A percentile compares a stretch with the other conserved stretches of the same genome.
These are phyloP conservation scores for Phrynocephalus vlangalii DNA, from an alignment of 2,797 vertebrate genomes.

Conservation along the genomic window DNA sequence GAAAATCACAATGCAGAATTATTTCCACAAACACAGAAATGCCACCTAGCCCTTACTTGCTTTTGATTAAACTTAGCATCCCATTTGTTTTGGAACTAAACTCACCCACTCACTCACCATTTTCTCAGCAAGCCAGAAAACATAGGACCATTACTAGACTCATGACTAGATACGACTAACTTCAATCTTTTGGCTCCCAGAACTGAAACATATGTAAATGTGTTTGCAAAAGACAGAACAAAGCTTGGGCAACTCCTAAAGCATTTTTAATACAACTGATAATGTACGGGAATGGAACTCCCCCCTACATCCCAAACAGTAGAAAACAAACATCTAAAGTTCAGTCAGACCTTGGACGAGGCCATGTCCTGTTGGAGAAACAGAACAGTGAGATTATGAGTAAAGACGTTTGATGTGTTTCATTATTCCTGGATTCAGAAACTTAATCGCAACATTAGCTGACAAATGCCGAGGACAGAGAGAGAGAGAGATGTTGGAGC, in stretches of 20 bases:
- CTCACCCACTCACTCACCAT: not conserved
- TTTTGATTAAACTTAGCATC: not conserved
- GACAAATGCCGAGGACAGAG: conserved; percentile 23
- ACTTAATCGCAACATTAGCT: conserved; percentile 48
- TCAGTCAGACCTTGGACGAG: conserved; percentile 34
- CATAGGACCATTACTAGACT: not conserved
- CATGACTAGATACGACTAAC: not conserved
- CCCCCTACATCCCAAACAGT: conserved; percentile 11
- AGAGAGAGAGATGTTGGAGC: conserved; percentile 45
- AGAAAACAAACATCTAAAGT: conserved; percentile 22
- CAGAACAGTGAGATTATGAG: not conserved
- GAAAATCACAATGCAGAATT: not conserved
- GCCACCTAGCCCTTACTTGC: not conserved
- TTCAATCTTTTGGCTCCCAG: conserved; percentile 12
- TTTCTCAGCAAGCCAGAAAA: not conserved
- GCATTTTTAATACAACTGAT: conserved; percentile 15
- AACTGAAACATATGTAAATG: not conserved
- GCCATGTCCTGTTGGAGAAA: conserved; percentile 29
- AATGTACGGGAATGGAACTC: conserved; percentile 22
- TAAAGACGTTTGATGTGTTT: conserved; percentile 33
- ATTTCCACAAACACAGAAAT: not conserved
- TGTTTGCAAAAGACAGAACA: conserved; percentile 22
- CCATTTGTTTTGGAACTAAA: not conserved
- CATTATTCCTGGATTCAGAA: conserved; percentile 50
- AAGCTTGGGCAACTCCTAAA: not conserved